Evolutionary conservation across 2,797 vertebrate genomes (phyloP).

Genomic region (Ceyx erithaca): DNA sequence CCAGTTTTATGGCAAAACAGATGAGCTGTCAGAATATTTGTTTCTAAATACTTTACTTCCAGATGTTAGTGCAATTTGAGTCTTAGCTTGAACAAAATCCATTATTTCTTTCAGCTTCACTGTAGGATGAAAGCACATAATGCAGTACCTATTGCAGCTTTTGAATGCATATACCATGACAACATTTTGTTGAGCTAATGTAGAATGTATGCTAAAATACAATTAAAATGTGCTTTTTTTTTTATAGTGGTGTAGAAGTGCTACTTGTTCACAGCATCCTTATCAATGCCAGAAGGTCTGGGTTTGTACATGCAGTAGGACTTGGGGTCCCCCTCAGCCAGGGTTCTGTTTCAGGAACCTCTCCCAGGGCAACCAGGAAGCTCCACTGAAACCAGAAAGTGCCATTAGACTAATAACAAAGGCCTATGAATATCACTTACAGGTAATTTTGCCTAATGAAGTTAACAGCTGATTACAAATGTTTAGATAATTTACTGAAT

Average conservation of each 20-base stretch:
- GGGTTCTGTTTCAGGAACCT: neutral
- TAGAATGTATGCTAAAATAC: neutral
- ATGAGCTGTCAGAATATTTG: conserved; percentile 46
- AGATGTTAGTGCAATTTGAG: neutral
- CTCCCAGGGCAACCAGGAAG: neutral
- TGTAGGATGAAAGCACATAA: neutral
- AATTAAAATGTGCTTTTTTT: neutral
- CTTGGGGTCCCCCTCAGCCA: neutral
- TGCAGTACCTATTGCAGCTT: neutral
- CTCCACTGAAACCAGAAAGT: neutral
- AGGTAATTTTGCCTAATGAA: neutral
- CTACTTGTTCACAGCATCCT: neutral
- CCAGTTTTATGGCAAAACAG: conserved; percentile 47
- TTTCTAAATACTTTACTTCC: conserved; percentile 45
- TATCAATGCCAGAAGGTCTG: neutral
- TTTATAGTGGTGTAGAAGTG: neutral
- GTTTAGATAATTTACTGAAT: neutral
- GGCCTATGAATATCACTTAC: rapidly evolving
- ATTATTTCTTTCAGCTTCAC: neutral
- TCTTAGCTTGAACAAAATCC: neutral
- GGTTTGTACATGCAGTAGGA: neutral
- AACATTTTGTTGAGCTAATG: neutral
- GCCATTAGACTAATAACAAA: neutral
- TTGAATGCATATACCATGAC: neutral
- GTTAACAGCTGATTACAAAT: neutral